Evolutionary conservation across 2,797 vertebrate species (phyloP).

Genomic region (Enteromius thamalakanensis): DNA sequence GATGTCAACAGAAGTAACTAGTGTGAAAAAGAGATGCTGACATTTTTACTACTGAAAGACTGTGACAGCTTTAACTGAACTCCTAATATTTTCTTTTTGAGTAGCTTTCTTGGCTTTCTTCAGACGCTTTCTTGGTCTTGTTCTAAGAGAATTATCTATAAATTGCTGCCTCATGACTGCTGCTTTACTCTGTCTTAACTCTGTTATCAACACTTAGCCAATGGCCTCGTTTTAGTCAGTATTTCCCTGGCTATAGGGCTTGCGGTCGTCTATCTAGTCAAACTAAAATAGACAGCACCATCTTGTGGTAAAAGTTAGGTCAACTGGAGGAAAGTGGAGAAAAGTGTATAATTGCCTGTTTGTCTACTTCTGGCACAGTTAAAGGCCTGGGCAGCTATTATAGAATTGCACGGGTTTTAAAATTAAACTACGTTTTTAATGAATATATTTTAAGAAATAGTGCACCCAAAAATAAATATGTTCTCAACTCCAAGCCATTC

Average conservation of each 20-base stretch:
- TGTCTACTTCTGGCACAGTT: background rate
- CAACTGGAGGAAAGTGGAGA: background rate
- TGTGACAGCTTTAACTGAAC: background rate
- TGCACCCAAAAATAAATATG: background rate
- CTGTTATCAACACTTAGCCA: conserved; percentile 68
- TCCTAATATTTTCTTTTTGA: conserved; percentile 9
- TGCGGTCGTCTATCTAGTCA: background rate
- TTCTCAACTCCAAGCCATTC: background rate
- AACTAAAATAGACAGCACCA: conserved; percentile 68
- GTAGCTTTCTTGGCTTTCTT: background rate
- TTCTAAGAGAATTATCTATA: conserved; percentile 75
- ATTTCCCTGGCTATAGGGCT: background rate
- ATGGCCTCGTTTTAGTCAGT: conserved; percentile 72
- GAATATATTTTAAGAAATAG: background rate
- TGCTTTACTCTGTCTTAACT: conserved; percentile 68
- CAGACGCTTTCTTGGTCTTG: conserved; percentile 63
- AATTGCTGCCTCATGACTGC: conserved; percentile 67
- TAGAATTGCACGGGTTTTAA: background rate
- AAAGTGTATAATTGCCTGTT: background rate
- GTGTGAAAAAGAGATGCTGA: background rate
- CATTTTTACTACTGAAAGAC: background rate
- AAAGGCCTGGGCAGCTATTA: background rate
- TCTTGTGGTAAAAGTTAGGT: conserved; percentile 70
- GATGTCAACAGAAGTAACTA: background rate
- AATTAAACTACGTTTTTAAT: background rate